A percentile compares a stretch with the other conserved stretches of the same genome.
Evolutionary conservation across 2,797 vertebrate genomes (phyloP).

Genomic region (Ispidina picta): DNA sequence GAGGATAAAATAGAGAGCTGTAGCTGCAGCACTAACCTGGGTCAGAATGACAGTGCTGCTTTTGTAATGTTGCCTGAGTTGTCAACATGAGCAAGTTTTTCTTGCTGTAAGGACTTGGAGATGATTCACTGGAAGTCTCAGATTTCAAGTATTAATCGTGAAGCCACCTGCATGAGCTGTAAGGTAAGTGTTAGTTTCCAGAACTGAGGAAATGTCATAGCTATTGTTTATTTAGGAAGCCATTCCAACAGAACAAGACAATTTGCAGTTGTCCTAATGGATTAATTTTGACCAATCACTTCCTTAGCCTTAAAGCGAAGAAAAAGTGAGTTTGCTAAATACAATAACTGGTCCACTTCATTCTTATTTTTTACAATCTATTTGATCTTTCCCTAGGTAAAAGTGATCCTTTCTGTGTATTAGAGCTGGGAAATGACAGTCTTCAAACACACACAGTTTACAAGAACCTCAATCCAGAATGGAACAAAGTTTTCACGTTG

Average conservation of each 20-base stretch:
- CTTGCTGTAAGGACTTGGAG: background rate
- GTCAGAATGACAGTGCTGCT: background rate
- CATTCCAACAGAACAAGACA: background rate
- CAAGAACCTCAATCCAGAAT: slow-evolving; percentile 94
- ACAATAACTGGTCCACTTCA: background rate
- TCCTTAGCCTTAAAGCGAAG: background rate
- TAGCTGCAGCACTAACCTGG: background rate
- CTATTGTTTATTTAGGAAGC: background rate
- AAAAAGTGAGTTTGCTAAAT: background rate
- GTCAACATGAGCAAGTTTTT: background rate
- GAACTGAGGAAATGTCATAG: background rate
- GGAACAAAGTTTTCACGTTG: slow-evolving; percentile 95
- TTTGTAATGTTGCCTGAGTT: background rate
- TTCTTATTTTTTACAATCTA: background rate
- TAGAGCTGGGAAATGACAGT: slow-evolving; percentile 91
- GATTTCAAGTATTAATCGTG: background rate
- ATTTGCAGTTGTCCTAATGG: background rate
- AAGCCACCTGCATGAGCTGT: background rate
- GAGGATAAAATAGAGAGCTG: background rate
- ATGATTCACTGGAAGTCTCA: background rate
- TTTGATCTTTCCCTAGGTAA: slow-evolving; percentile 83
- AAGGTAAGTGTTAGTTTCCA: background rate
- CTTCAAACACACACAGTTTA: slow-evolving; percentile 92
- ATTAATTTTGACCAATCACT: background rate
- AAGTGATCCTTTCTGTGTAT: slow-evolving; percentile 90